Evolutionary conservation across 2,797 vertebrate species (phyloP), one percentile per base, ranked within the genome.

Genomic region (Ctenopoma kingsleyae): DNA sequence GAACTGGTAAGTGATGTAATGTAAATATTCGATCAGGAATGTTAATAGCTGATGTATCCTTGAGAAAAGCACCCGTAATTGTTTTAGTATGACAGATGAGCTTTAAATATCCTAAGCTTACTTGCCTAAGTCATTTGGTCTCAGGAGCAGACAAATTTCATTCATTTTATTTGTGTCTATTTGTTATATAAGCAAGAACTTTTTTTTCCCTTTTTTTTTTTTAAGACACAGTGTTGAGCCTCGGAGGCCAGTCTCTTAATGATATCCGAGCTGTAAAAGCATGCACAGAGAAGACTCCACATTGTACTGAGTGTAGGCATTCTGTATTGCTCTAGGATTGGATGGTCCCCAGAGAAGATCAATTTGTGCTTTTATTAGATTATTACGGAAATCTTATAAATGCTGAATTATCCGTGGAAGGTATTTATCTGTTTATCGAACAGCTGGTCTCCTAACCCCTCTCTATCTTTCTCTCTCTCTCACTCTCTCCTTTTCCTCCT

Each of bases 21-120:
- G 87, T 87, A 87, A 83, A 87, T 85, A 78, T 85, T 63, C 74
- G 76, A 89, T 89, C 78, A 75, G 84, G 79, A 72, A 57, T 86
- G 85, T 83, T 92, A 91, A 92, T 90, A 81, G 88, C 87, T 19
- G 67, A 71, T 68, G 65, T 86, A 89, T 91, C 92, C 90, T 91
- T 91, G 88, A 89, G 87, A 83, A 85, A 91, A 90, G 82, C 83
- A 62, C 63, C 84, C 70, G 64, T 89, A 82, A 89, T 88, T 84
- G 80, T 80, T 82, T 22, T 55, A 79, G 65, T 61, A 68, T 82
- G 65, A 87, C 63, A 48, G 67, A 86, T 52, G 38, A 82, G 49
- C 69, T 59, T 65, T 49, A 84, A 78, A 81, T 78, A 75, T 76
- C 43, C 57, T 47, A 6, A 68, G 52, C 32, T 78, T 73, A 70